Base-by-base conservation (phyloP, 2,888 invertebrate genomes). In the Teinopalpus imperialis region DNA sequence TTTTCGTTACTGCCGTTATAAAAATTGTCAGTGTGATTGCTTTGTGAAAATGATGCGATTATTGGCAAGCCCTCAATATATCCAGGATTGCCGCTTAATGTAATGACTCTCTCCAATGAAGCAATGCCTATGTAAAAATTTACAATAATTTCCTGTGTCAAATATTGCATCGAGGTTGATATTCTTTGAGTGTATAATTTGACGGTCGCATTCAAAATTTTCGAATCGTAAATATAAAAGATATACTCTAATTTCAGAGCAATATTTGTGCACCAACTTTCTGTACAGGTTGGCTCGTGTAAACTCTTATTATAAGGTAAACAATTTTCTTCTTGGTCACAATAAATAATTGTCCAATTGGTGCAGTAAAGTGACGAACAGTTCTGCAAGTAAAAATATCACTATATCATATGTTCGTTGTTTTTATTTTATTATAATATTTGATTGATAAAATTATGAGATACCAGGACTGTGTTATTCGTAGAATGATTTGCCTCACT, bases 51-150 rank as follows among this genome's bases (percentile, higher is more conserved):
- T 29, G 87, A 90, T 18, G 71, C 67, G 43, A 91, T 72, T 20
- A 96, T 76, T 0, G 94, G 94, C 55, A 91, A 90, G 3, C 93
- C 92, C 2, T 80, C 57, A 3, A 91, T 64, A 62, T 96, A 96
- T 1, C 96, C 96, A 1, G 95, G 95, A 71, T 93, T 94, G 1
- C 96, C 96, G 77, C 95, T 95, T 8, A 89, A 59, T 51, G 63
- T 57, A 20, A 80, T 48, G 23, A 78, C 51, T 10, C 60, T 50
- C 1, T 75, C 69, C n/a, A 59, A 56, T 0, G 79, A 66, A 29
- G 61, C 56, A 51, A 82, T 81, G 3, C 66, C 56, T 43, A 86
- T 58, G 39, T 72, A 55, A 60, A 83, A 87, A 32, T 61, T 61
- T 0, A 87, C 74, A 40, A 54, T 59, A 36, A 86, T 63, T 52